Evolutionary conservation across 2,113 vertebrate genomes (phyloP).

Genomic region (Phaetusa simplex): DNA sequence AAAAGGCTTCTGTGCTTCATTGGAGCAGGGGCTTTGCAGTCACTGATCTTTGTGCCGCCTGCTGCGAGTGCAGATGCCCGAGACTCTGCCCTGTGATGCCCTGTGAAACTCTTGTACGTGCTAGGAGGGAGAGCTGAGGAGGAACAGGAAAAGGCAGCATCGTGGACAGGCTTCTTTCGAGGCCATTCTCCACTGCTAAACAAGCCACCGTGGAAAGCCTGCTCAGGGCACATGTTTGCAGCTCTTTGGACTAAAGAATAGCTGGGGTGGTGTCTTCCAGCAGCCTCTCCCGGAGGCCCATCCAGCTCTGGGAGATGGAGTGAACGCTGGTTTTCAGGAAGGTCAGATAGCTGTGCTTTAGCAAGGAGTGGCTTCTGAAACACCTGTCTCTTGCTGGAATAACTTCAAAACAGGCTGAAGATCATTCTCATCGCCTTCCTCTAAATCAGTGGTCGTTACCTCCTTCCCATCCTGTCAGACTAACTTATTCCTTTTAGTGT

Average conservation of each 20-base stretch:
- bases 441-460: neutral
- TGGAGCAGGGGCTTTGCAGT: neutral
- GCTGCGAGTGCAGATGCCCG: neutral
- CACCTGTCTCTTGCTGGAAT: neutral
- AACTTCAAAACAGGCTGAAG: neutral
- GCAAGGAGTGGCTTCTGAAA: neutral
- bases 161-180: neutral
- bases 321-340: neutral
- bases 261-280: neutral
- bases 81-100: neutral
- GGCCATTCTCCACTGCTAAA: neutral
- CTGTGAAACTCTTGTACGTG: rapidly evolving
- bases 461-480: neutral
- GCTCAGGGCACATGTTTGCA: neutral
- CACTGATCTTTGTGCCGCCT: neutral
- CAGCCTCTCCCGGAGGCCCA: neutral
- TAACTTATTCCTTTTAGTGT: neutral
- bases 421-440: neutral
- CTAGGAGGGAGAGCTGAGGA: neutral
- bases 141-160: neutral
- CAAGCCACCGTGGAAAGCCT: neutral
- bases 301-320: neutral
- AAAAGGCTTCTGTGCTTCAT: neutral
- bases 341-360: neutral
- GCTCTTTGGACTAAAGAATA: neutral